Percentiles rank a stretch among this genome's conserved stretches.
phyloP scores from a whole-genome alignment of 2,888 invertebrate genomes.

The Andrena minutula region DNA sequence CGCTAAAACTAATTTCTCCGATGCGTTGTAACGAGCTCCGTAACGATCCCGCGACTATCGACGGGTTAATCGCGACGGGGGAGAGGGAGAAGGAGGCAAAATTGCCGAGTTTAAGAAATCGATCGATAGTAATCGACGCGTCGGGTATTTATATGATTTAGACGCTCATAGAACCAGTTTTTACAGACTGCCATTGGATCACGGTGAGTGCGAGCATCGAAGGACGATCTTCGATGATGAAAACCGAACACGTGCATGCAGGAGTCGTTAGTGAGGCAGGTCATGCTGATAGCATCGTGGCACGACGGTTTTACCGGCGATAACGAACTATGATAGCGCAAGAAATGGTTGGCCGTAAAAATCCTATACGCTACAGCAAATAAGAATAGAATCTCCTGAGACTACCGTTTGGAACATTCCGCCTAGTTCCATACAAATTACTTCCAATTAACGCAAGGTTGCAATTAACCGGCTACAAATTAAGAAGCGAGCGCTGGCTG shows the following conservation, averaged over 20 bases:
- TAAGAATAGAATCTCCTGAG: not conserved
- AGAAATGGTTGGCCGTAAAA: not conserved
- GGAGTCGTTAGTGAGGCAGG: constrained; percentile 34
- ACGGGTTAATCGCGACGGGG: constrained; percentile 5
- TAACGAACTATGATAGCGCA: constrained; percentile 14
- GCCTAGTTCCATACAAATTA: constrained; percentile 3
- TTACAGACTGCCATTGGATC: constrained; percentile 23
- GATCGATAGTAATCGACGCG: constrained; percentile 25
- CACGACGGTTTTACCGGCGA: not conserved
- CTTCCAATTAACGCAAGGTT: not conserved
- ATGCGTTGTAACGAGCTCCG: constrained; percentile 30
- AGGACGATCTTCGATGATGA: constrained; percentile 23
- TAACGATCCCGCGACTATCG: constrained; percentile 11
- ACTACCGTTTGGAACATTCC: not conserved
- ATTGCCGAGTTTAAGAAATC: not conserved
- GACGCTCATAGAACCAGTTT: constrained; percentile 38
- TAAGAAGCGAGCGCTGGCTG: not conserved
- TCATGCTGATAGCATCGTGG: constrained; percentile 35
- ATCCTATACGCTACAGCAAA: constrained; percentile 3
- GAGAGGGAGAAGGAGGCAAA: not conserved
- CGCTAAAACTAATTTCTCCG: constrained; percentile 30
- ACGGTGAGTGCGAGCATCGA: constrained; percentile 21
- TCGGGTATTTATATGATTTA: constrained; percentile 44
- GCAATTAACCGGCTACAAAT: not conserved
- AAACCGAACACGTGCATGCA: constrained; percentile 13